Evolutionary conservation across 1,140 invertebrate species (phyloP).

Genomic region (Macrosteles quadrilineatus): DNA sequence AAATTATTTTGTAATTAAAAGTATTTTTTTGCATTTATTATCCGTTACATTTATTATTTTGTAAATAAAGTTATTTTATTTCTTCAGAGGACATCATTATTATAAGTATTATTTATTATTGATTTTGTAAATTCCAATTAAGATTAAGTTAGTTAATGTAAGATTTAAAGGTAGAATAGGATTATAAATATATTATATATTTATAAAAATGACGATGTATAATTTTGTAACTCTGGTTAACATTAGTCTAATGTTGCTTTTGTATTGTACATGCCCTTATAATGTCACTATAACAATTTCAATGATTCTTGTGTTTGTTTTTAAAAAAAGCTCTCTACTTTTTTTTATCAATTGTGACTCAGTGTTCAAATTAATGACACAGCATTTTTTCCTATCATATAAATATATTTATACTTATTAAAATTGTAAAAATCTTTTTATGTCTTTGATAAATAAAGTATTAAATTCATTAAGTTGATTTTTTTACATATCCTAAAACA

Average conservation of each 20-base stretch:
- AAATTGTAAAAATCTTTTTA: slow-evolving; percentile 24
- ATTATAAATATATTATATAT: not conserved
- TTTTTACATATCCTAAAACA: too few relatives aligned
- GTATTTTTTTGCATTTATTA: not conserved
- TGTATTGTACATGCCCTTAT: slow-evolving; percentile 8
- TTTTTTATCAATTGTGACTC: not conserved
- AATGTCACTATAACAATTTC: not conserved
- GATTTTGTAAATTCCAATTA: not conserved
- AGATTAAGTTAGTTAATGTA: not conserved
- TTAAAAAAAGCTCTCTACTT: not conserved
- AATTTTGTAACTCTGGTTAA: slow-evolving; percentile 8
- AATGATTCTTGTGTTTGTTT: not conserved
- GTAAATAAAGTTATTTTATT: not conserved
- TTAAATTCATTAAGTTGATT: not conserved
- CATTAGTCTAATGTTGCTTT: slow-evolving; percentile 14
- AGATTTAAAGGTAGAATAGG: not conserved
- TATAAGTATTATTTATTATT: not conserved
- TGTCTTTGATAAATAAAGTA: slow-evolving; percentile 12
- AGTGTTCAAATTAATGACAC: not conserved
- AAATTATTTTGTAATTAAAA: too few relatives aligned
- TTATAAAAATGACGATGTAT: slow-evolving; percentile 6
- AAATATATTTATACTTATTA: not conserved
- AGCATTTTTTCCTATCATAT: not conserved
- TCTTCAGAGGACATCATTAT: not conserved
- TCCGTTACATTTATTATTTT: not conserved